Conservation (phyloP, 2,888 invertebrate species). For the Criorhina ranunculi region DNA sequence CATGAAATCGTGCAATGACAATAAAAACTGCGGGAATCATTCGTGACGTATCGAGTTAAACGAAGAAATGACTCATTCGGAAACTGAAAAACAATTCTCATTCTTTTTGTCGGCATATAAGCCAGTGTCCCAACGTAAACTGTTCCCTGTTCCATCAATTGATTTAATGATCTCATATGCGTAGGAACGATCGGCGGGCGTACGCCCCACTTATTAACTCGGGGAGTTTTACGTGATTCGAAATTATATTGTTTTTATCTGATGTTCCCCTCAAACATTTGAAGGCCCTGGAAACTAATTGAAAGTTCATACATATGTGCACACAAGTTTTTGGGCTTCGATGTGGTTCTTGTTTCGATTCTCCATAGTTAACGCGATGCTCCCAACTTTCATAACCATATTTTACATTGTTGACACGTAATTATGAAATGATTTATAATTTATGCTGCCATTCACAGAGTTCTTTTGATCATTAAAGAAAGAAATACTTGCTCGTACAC, state of each 20-base stretch:
- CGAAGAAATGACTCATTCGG: conserved; percentile 50
- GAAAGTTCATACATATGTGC: not conserved
- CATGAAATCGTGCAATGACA: conserved; percentile 53
- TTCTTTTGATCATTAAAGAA: not conserved
- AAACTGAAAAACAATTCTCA: conserved; percentile 38
- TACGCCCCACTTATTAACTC: conserved; percentile 33
- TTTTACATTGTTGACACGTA: conserved; percentile 11
- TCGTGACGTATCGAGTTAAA: conserved; percentile 46
- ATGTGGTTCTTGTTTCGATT: not conserved
- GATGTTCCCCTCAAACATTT: too few relatives aligned
- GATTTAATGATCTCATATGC: conserved; percentile 62
- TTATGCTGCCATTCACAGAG: not conserved
- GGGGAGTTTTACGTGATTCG: conserved; percentile 31
- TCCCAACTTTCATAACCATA: not conserved
- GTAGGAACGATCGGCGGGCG: conserved; percentile 25
- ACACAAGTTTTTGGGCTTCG: not conserved
- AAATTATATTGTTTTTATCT: conserved; percentile 13
- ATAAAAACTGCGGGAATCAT: conserved; percentile 40
- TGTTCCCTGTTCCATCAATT: conserved; percentile 64
- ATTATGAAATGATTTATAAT: conserved; percentile 21
- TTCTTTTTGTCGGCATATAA: conserved; percentile 29
- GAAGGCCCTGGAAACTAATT: not conserved
- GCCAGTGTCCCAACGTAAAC: conserved; percentile 19
- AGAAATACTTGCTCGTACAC: too few relatives aligned
- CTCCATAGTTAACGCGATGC: not conserved